phyloP scores from a whole-genome alignment of 2,888 invertebrate species.

The Pachliopta kotzebuea region DNA sequence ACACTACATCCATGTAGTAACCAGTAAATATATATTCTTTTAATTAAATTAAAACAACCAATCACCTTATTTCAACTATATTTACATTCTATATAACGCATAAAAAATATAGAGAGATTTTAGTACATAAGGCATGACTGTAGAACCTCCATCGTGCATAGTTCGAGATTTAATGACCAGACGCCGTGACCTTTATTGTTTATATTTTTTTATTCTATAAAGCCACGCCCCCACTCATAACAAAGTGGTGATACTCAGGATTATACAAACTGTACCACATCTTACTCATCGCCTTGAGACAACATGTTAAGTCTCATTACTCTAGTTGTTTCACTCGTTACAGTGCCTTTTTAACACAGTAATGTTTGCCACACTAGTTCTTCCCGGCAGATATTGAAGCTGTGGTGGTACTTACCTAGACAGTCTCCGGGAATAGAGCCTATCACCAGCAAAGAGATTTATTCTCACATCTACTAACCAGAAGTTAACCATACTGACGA shows the following conservation, averaged over 20 bases:
- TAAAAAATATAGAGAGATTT: slow-evolving; percentile 70
- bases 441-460: no score
- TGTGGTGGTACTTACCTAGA: no score
- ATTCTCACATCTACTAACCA: no score
- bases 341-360: no score
- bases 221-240: no score
- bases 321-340: no score
- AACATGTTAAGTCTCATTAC: no score
- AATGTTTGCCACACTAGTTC: slow-evolving; percentile 31
- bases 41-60: slow-evolving; percentile 66
- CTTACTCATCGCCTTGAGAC: no score
- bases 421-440: no score
- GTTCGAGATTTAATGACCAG: slow-evolving; percentile 10
- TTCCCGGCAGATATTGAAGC: slow-evolving; percentile 44
- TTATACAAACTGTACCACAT: no score
- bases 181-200: slow-evolving; percentile 37
- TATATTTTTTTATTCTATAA: slow-evolving; percentile 1
- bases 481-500: slow-evolving; percentile 37
- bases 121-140: slow-evolving; percentile 47
- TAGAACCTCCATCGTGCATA: slow-evolving; percentile 24
- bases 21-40: slow-evolving; percentile 57
- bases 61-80: slow-evolving; percentile 59
- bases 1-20: slow-evolving; percentile 41
- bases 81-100: slow-evolving; percentile 61
- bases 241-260: no score